A percentile compares a stretch with the other conserved stretches of the same genome.
Evolutionary conservation across 2,113 vertebrate species (phyloP).

Genomic region (Gallinago jamesoni): DNA sequence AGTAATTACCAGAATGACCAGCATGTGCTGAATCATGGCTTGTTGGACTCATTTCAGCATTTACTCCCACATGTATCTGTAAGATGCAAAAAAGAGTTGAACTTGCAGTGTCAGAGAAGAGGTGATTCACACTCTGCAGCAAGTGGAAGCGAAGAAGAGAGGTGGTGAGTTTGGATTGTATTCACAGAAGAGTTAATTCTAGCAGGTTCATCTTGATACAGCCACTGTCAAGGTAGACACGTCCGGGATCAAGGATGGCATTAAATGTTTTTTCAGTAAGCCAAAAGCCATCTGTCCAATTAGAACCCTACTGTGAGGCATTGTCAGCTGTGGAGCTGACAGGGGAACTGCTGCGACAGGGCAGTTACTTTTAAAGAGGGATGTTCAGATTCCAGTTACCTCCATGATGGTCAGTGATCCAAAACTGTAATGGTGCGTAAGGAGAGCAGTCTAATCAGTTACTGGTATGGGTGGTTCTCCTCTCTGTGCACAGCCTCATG

Average conservation of each 20-base stretch:
- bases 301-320: neutral
- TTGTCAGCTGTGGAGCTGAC: neutral
- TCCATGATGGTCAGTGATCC: neutral
- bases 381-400: neutral
- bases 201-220: neutral
- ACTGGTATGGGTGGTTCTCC: neutral
- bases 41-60: slow-evolving; percentile 55
- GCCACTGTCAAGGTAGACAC: neutral
- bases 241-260: neutral
- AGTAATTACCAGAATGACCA: neutral
- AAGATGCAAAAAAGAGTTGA: slow-evolving; percentile 26
- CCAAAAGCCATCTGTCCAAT: neutral
- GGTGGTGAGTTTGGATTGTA: slow-evolving; percentile 50
- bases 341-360: neutral
- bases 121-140: slow-evolving; percentile 44
- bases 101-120: neutral
- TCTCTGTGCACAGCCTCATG: neutral
- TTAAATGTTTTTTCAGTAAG: neutral
- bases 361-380: neutral
- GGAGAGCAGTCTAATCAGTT: neutral
- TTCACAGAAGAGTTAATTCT: neutral
- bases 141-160: slow-evolving; percentile 18
- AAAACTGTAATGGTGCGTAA: neutral
- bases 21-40: neutral
- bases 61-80: slow-evolving; percentile 20